Percentiles rank a stretch among this genome's conserved stretches.
These are phyloP conservation scores for Aporophyla nigra DNA, from an alignment of 2,888 invertebrate genomes.

Conservation along the genomic window DNA sequence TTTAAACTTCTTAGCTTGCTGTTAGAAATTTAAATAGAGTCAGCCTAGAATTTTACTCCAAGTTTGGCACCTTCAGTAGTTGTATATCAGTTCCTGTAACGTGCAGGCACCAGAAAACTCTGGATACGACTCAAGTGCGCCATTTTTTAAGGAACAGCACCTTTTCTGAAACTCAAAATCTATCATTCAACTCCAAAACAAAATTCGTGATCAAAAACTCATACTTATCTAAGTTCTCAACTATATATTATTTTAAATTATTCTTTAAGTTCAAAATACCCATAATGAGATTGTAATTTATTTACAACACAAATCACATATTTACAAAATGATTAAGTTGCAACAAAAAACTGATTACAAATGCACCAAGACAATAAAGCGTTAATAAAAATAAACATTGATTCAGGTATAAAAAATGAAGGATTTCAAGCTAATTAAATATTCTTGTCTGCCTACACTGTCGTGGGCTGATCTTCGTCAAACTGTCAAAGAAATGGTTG, in stretches of 20 bases:
- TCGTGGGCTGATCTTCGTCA: conserved; percentile 54
- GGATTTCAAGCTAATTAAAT: conserved; percentile 52
- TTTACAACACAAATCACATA: conserved; percentile 52
- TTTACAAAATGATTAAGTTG: conserved; percentile 56
- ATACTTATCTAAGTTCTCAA: not conserved
- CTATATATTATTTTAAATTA: not conserved
- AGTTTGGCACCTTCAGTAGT: too few relatives aligned
- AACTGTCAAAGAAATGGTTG: conserved; percentile 50
- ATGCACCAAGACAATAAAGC: conserved; percentile 42
- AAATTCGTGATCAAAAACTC: too few relatives aligned
- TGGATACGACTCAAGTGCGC: too few relatives aligned
- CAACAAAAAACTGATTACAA: conserved; percentile 46
- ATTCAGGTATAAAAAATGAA: conserved; percentile 51
- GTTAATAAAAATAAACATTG: conserved; percentile 62
- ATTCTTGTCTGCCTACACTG: conserved; percentile 49
- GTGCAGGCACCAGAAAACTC: too few relatives aligned
- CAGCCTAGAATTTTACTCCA: too few relatives aligned
- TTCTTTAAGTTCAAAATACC: conserved; percentile 26
- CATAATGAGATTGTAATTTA: conserved; percentile 51
- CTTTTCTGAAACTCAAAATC: too few relatives aligned
- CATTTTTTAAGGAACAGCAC: too few relatives aligned
- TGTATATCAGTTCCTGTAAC: too few relatives aligned
- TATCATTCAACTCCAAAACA: not conserved
- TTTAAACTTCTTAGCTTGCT: not conserved
- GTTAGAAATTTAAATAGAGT: too few relatives aligned